Evolutionary conservation across 2,888 invertebrate species (phyloP), one percentile per base, ranked within the genome.

Genomic region (Coelogynopora nodosa): DNA sequence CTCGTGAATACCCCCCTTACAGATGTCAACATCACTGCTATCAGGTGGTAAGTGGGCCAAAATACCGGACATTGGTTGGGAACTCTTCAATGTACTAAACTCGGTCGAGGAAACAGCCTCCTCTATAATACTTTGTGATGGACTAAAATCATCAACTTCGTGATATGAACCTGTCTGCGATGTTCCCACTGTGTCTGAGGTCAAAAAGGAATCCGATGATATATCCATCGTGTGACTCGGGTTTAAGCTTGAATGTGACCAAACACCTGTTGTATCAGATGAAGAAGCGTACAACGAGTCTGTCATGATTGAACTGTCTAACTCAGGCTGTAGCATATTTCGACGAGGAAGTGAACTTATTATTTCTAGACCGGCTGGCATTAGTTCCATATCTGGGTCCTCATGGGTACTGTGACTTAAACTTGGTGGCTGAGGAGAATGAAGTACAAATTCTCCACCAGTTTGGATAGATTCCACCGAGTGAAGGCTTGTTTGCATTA

Each of bases 401-500:
- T 74, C 74, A 74, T 74, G 74, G 2, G 23, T 74, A 23, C 74
- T 74, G 74, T 74, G 74, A 74, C 74, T 74, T 2, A 74, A 26
- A 26, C 74, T 74, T 5, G 74, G 74, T 23, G 74, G 74, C 23
- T 74, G 74, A 74, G 74, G 23, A 13, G 74, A 74, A 23, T 74
- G 74, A 18, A 5, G 18, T n/a, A 26, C 18, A 5, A 74, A 26
- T 26, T 74, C 74, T 2, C 74, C 74, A 74, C 74, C 74, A 2
- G 74, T 74, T 74, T 74, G 74, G 23, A 74, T 74, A 13, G 74
- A 74, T 23, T 74, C 74, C 2, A 74, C 74, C 23, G 82, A 82
- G 82, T 82, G 30, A 26, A 82, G 18, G 28, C 30, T 31, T 31
- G 31, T 31, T 29, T 82, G 82, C 82, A 82, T 82, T 13, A 82